Evolutionary conservation across 2,113 vertebrate species (phyloP), one percentile per base, ranked within the genome.

Genomic region (Oxyruncus cristatus): DNA sequence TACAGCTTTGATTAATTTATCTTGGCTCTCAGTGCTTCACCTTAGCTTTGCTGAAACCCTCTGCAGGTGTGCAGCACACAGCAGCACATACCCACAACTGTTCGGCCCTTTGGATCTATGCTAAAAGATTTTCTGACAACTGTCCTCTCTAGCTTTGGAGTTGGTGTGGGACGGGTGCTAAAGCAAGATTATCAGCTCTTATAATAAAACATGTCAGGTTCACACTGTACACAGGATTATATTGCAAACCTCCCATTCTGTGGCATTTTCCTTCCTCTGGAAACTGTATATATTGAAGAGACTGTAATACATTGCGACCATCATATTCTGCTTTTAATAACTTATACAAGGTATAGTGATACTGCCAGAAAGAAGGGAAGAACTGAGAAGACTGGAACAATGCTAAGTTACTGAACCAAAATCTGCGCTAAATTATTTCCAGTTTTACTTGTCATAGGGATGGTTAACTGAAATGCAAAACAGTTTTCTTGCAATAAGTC

Each of bases 221-320:
- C 55, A 61, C 66, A 65, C 12, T 12, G 16, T 53, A 76, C 49
- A 18, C 7, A 22, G 35, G 52, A 63, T 86, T 61, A 58, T 42
- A 42, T 33, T 74, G 52, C 61, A 92, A 85, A 58, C n/a, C 23
- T 82, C n/a, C 37, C 26, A 41, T 70, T 70, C 15, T 41, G 18
- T 42, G 83, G 23, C 32, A 50, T 82, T 84, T 91, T 85, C 58
- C 58, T 76, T 73, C 75, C 49, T 78, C n/a, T 56, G 50, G 28
- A 81, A 89, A 76, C 53, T 66, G 12, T 61, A 79, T 26, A 37
- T 55, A 26, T 41, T 75, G 84, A 85, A 55, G 35, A 92, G 27
- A 72, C 9, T 63, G 42, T 44, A 74, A 75, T 35, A 59, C 3
- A 2, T n/a, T 33, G 44, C 0, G 0, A 13, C 19, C 3, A 2